Evolutionary conservation across 2,888 invertebrate genomes (phyloP), one percentile per base, ranked within the genome.

Genomic region (Drepana falcataria): DNA sequence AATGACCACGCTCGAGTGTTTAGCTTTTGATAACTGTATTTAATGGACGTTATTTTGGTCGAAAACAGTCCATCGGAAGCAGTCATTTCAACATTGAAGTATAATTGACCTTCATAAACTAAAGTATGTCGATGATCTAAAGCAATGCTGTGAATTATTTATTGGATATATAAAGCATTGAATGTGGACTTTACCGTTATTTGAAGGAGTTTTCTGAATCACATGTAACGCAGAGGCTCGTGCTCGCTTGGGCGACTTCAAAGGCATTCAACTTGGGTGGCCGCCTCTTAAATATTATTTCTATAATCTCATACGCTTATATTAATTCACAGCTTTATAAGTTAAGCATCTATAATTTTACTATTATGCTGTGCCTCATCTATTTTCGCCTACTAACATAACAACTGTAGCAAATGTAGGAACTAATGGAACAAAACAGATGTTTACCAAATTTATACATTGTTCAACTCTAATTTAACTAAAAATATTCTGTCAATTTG

Each of bases 21-120:
- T 71, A 72, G 66, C 57, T 63, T 69, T 62, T 62, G 63, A 68
- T 84, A 85, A 83, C 85, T 82, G 84, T 83, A 75, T 67, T 66
- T 69, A 76, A 75, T 77, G 68, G 73, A 66, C 60, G 64, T 66
- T 66, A 69, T 69, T 67, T 72, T 66, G 60, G 52, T 52, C 55
- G 41, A 51, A 51, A 51, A 40, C 33, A 51, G 51, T 9, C 6
- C 44, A 2, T 44, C 6, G 9, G 9, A 9, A 7, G 9, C 40
- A 51, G 35, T 34, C 40, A 34, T 40, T 9, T 34, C 40, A 4
- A 34, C 7, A 41, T 33, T 41, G 51, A 51, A 51, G 51, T 51
- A 51, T 40, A 51, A 51, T 51, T 51, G 51, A 51, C 51, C 40
- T 37, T 51, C 51, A 40, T 40, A 49, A 4, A 40, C 21, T 49